A percentile compares a stretch with the other conserved stretches of the same genome.
These are phyloP conservation scores for Meriones psammophilus DNA, from an alignment of 2,797 vertebrate genomes.

Conservation along the genomic window DNA sequence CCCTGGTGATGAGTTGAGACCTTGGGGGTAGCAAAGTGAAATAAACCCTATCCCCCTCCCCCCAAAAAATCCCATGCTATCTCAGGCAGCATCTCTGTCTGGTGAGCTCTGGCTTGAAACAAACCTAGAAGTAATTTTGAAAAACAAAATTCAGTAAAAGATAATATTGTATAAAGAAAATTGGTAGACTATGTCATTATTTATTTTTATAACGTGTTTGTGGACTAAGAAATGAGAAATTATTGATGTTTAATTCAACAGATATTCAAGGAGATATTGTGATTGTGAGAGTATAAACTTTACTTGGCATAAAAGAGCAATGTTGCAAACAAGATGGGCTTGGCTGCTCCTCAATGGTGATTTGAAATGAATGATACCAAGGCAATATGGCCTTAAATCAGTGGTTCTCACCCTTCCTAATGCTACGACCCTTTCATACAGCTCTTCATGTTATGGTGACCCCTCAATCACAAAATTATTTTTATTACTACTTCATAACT, in stretches of 20 bases:
- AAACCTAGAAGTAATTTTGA: background rate
- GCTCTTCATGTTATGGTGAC: background rate
- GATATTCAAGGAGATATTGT: background rate
- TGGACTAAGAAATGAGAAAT: background rate
- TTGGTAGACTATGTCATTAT: background rate
- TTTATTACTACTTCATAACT: background rate
- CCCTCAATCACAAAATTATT: background rate
- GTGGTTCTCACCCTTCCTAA: background rate
- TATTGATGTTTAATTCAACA: background rate
- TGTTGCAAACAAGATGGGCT: too few species aligned
- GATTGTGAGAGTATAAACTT: background rate
- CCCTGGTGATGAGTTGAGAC: too few species aligned
- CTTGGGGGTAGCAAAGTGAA: too few species aligned
- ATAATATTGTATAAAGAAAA: background rate
- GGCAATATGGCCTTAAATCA: background rate
- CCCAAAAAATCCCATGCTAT: background rate
- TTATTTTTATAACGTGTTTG: background rate
- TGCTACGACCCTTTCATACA: background rate
- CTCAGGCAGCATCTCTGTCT: too few species aligned
- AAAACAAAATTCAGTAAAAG: background rate
- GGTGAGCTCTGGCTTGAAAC: background rate
- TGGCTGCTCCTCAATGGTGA: too few species aligned
- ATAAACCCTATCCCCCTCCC: too few species aligned
- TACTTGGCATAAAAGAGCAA: background rate
- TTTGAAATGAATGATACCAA: slow-evolving; percentile 23